Conservation (phyloP, 2,113 vertebrate species). For the Crotalus tigris region DNA sequence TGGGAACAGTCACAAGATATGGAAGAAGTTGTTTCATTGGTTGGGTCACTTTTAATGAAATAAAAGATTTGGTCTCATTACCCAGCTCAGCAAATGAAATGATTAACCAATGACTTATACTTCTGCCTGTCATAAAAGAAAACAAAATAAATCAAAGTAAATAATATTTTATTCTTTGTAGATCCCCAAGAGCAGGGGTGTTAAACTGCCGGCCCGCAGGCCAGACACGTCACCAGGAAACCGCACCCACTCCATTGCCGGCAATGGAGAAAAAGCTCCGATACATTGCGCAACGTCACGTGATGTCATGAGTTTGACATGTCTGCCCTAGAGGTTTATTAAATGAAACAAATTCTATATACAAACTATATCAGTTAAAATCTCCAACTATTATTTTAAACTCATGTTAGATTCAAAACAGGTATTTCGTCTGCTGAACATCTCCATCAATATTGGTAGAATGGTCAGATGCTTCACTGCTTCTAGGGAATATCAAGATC, state of each 20-base stretch:
- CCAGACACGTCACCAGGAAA: too few species aligned
- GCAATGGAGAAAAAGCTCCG: too few species aligned
- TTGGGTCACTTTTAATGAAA: background rate
- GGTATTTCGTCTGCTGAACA: background rate
- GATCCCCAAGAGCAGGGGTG: background rate
- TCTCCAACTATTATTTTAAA: background rate
- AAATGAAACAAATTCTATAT: constrained; percentile 2
- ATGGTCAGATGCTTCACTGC: background rate
- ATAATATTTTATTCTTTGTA: background rate
- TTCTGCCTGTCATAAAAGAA: constrained; percentile 5
- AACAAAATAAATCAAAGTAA: background rate
- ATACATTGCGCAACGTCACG: too few species aligned
- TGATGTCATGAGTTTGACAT: too few species aligned
- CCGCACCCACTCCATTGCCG: too few species aligned
- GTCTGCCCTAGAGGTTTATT: background rate
- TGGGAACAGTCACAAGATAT: background rate
- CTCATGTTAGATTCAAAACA: background rate
- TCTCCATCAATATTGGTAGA: background rate
- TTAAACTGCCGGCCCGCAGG: too few species aligned
- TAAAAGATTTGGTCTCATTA: constrained; percentile 3
- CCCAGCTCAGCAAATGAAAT: background rate
- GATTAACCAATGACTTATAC: background rate
- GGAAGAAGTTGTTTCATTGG: background rate
- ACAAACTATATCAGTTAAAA: background rate
- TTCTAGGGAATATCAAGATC: background rate